Base-by-base conservation (phyloP, 2,797 vertebrate species). In the Eulemur coronatus region DNA sequence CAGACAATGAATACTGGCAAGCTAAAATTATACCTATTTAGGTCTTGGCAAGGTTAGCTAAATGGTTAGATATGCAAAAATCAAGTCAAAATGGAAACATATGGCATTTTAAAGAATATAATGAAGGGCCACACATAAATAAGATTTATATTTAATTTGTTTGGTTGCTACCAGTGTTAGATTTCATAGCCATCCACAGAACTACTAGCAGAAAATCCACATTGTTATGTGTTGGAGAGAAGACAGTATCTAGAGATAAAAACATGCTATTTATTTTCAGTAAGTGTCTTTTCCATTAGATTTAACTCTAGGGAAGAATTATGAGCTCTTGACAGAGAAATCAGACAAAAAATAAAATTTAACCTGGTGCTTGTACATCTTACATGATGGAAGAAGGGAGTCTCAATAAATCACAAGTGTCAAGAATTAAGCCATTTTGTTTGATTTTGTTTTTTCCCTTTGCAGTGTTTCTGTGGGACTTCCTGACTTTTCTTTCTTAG, bases 361-460 rank as follows among this genome's bases (percentile, higher is more conserved):
- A 89, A 59, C 63, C 84, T 61, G 18, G 17, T 4, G 2, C 10
- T 41, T 30, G 28, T 28, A 28, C 17, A 75, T 85, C 89, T 89
- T 57, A n/a, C 1, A 55, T 15, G n/a, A 41, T 10, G 95, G 79
- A 76, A 72, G 33, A 89, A 91, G 95, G 69, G 85, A 80, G 78
- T 72, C 41, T 88, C 59, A 76, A 30, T 86, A 82, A 92, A 87
- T 61, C 72, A 65, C 5, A 84, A 75, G 5, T 22, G 4, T 61
- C 70, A 89, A 72, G 86, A 91, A 96, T 81, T 92, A 93, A 93
- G 52, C 15, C 67, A 65, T 84, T 80, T 78, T 63, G 2, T 33
- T 94, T 91, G 26, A 28, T 38, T 91, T 65, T 63, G 7, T 90
- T 89, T 92, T 86, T 78, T 41, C 33, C 28, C 72, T 84, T 87